Conservation (phyloP, 2,888 invertebrate genomes). For the Drosophila recens region DNA sequence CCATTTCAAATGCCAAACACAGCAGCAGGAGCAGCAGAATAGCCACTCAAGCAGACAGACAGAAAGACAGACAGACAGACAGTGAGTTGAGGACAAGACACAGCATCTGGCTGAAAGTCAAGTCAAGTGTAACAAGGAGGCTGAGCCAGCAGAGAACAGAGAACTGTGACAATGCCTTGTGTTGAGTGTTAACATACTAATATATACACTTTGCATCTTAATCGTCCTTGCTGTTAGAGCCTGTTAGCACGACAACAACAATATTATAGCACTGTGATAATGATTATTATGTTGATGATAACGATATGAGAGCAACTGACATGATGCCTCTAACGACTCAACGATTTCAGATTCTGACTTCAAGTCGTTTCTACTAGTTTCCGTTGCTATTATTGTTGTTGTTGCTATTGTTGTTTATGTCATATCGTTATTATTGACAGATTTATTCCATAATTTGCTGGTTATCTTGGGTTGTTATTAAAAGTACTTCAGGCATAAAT, state of each 20-base stretch:
- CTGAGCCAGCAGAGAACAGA: not conserved
- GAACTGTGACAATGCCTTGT: conserved; percentile 45
- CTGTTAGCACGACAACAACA: conserved; percentile 44
- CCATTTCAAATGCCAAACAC: conserved; percentile 68
- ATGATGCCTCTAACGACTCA: conserved; percentile 10
- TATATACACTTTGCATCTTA: conserved; percentile 81
- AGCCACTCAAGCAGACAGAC: conserved; percentile 60
- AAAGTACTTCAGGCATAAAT: conserved; percentile 45
- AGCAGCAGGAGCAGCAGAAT: conserved; percentile 44
- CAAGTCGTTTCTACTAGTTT: conserved; percentile 21
- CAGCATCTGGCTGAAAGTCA: conserved; percentile 61
- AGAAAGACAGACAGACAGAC: conserved; percentile 13
- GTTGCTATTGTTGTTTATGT: conserved; percentile 34
- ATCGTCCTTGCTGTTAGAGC: conserved; percentile 64
- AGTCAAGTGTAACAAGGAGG: conserved; percentile 64
- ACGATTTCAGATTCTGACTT: conserved; percentile 52
- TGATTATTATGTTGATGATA: conserved; percentile 26
- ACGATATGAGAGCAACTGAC: conserved; percentile 34
- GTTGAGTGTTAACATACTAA: conserved; percentile 77
- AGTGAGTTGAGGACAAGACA: conserved; percentile 20
- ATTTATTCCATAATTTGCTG: conserved; percentile 58
- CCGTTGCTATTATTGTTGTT: conserved; percentile 2
- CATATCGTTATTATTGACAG: conserved; percentile 60
- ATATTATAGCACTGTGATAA: conserved; percentile 16
- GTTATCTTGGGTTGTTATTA: conserved; percentile 50